These are phyloP conservation scores for Nesidiocoris tenuis DNA, from an alignment of 2,888 invertebrate genomes.

Conservation along the genomic window DNA sequence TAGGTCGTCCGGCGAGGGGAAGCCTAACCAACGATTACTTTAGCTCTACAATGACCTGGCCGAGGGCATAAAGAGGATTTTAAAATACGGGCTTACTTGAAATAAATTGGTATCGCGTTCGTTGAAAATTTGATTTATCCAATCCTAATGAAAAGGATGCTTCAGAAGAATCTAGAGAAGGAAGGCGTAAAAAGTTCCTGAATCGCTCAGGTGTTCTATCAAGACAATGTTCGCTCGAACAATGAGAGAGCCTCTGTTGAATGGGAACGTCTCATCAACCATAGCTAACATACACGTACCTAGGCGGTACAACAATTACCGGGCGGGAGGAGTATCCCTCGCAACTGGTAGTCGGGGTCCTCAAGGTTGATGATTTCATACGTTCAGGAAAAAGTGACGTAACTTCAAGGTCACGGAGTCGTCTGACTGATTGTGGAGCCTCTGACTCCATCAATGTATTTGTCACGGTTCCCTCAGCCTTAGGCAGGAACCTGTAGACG, in stretches of 20 bases:
- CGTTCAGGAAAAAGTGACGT: conserved; percentile 41
- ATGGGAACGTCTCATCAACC: conserved; percentile 29
- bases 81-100: no score
- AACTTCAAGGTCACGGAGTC: conserved; percentile 37
- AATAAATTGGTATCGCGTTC: no score
- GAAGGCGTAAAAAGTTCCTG: not conserved
- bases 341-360: not conserved
- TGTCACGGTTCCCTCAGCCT: conserved; percentile 16
- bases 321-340: not conserved
- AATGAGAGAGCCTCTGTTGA: not conserved
- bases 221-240: not conserved
- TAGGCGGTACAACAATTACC: not conserved
- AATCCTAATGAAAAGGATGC: no score
- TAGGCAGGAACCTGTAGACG: not conserved
- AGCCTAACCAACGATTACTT: no score
- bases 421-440: conserved; percentile 1
- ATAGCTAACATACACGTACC: not conserved
- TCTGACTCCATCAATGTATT: not conserved
- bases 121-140: no score
- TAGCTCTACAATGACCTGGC: no score
- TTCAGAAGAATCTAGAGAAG: no score
- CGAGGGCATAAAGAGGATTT: no score
- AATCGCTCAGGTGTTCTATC: not conserved
- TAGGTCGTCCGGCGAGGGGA: no score
- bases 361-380: conserved; percentile 39